phyloP scores from a whole-genome alignment of 2,888 invertebrate species.

The Lasiommata megera region DNA sequence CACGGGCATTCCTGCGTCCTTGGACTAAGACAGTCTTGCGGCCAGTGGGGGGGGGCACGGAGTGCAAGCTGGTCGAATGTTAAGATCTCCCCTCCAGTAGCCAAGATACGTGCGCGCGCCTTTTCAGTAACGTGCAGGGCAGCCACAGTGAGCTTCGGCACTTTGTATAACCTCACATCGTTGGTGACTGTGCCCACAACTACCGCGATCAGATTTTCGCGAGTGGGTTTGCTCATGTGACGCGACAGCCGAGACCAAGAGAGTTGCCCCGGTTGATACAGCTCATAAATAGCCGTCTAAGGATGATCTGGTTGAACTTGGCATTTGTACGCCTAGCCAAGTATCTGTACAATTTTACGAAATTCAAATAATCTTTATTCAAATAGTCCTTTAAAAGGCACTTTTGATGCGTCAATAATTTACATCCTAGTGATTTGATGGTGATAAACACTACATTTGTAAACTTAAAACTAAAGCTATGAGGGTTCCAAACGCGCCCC shows the following conservation, averaged over 20 bases:
- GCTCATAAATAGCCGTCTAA: constrained; percentile 98
- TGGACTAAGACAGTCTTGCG: constrained; percentile 96
- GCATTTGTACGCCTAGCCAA: constrained; percentile 97
- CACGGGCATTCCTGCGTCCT: constrained; percentile 96
- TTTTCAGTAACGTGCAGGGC: constrained; percentile 96
- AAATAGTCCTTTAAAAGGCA: too few relatives aligned
- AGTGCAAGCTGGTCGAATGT: constrained; percentile 99
- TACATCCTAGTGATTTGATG: too few relatives aligned
- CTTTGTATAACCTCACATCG: constrained; percentile 93
- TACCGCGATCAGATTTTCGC: constrained; percentile 93
- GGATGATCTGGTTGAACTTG: constrained; percentile 97
- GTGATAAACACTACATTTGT: too few relatives aligned
- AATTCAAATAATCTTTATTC: too few relatives aligned
- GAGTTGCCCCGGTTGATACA: constrained; percentile 97
- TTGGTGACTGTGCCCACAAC: constrained; percentile 98
- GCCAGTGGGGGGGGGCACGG: constrained; percentile 95
- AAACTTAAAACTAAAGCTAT: too few relatives aligned
- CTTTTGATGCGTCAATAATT: too few relatives aligned
- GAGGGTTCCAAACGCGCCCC: too few relatives aligned
- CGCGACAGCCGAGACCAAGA: constrained; percentile 93
- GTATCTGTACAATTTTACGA: constrained; percentile 98
- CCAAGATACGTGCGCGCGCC: constrained; percentile 97
- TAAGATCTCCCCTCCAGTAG: constrained; percentile 97
- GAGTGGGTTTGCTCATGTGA: constrained; percentile 92
- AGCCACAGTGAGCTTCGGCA: constrained; percentile 96